Conservation (phyloP, 2,888 invertebrate species). For the Brassicogethes aeneus region DNA sequence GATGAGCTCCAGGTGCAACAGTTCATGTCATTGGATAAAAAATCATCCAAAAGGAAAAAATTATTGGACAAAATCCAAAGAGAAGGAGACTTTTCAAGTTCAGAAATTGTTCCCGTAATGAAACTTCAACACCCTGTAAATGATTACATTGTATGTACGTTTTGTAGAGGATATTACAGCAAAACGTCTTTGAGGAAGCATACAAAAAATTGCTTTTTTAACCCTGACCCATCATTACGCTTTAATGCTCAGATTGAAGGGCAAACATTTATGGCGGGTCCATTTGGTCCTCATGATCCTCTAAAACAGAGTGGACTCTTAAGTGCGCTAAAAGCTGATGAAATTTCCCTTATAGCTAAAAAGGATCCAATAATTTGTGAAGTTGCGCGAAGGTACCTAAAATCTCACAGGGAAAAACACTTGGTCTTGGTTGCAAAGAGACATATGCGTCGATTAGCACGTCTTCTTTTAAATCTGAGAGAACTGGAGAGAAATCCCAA, state of each 20-base stretch:
- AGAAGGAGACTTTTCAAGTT: too few species aligned
- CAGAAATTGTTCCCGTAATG: too few species aligned
- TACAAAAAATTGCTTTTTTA: conserved; percentile 11
- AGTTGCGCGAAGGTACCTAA: too few species aligned
- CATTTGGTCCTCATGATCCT: conserved; percentile 16
- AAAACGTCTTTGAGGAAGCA: conserved; percentile 11
- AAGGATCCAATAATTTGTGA: too few species aligned
- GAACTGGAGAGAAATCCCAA: not conserved
- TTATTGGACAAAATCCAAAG: conserved; percentile 8
- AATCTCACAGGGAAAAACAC: conserved; percentile 16
- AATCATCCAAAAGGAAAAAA: conserved; percentile 9
- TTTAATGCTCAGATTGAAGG: conserved; percentile 4
- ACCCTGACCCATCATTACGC: not conserved
- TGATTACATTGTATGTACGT: not conserved
- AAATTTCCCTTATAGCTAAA: too few species aligned
- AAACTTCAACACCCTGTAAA: too few species aligned
- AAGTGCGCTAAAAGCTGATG: conserved; percentile 12
- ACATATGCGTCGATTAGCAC: conserved; percentile 9
- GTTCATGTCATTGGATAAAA: conserved; percentile 5
- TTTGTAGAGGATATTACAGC: conserved; percentile 12
- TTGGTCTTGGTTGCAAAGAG: conserved; percentile 14
- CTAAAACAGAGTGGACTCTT: conserved; percentile 14
- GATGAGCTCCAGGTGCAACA: conserved; percentile 10
- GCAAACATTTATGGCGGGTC: conserved; percentile 10
- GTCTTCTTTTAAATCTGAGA: conserved; percentile 2